Base-by-base conservation (phyloP, 2,113 vertebrate genomes). In the Pitta sordida region DNA sequence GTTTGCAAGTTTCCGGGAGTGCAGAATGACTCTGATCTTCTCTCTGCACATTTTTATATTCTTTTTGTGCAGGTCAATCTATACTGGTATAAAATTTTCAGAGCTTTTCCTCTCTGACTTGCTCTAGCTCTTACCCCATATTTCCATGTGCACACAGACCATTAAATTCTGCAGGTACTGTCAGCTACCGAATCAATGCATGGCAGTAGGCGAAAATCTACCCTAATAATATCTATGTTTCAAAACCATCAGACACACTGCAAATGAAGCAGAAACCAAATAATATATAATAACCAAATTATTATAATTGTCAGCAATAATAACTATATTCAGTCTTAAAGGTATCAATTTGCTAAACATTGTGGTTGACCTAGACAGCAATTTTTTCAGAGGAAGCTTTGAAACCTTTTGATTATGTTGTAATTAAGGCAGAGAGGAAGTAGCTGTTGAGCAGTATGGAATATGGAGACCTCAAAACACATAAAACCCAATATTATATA, bases 311-410 rank as follows among this genome's bases (percentile, higher is more conserved):
- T 44, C 83, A 60, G 39, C n/a, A 95, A 23, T 53, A 90, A 69
- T 62, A 88, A 81, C 39, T 67, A 43, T 18, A 89, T 23, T 85
- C 13, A 24, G 23, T 81, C 46, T 59, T 59, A 63, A 83, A 83
- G 20, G 49, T 48, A 69, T 10, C n/a, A 39, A 91, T 92, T 96
- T 95, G 83, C 75, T 86, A 84, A 89, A 58, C 41, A 73, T 18
- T 88, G 39, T 91, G 51, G 81, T 67, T 96, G 90, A 96, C 65
- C 52, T 36, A 68, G 23, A 59, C 26, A 69, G 32, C 30, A 76
- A 60, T 93, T 83, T 75, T 93, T 83, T 81, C 43, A 58, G 65
- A 70, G 60, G 46, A 84, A 81, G 53, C 37, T 55, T 86, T 88
- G 53, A 74, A n/a, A 60, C 2, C 3, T 58, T 91, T 69, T 56